These are phyloP conservation scores for Empis stercorea DNA, from an alignment of 2,888 invertebrate genomes.

Conservation along the genomic window DNA sequence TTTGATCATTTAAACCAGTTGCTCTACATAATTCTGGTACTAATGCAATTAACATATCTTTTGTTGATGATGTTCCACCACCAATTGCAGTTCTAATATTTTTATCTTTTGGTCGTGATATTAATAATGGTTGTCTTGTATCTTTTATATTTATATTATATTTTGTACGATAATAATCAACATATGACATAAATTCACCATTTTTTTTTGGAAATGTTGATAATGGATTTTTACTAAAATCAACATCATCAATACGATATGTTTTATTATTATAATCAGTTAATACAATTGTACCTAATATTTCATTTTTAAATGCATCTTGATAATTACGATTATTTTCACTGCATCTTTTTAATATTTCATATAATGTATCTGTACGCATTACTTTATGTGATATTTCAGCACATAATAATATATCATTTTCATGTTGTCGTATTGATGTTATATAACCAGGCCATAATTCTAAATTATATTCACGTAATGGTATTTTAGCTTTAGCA, in stretches of 20 bases:
- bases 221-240: slow-evolving; percentile 45
- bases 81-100: slow-evolving; percentile 64
- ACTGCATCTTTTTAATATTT: slow-evolving; percentile 44
- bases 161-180: slow-evolving; percentile 53
- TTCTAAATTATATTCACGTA: slow-evolving; percentile 50
- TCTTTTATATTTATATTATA: slow-evolving; percentile 55
- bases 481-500: slow-evolving; percentile 48
- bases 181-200: slow-evolving; percentile 40
- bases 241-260: slow-evolving; percentile 56
- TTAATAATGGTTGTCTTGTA: slow-evolving; percentile 60
- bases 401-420: slow-evolving; percentile 56
- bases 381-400: slow-evolving; percentile 78
- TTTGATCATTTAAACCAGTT: slow-evolving; percentile 64
- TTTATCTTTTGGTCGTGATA: slow-evolving; percentile 53
- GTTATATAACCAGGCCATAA: slow-evolving; percentile 80
- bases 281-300: slow-evolving; percentile 47
- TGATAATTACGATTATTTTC: slow-evolving; percentile 38
- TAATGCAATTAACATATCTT: slow-evolving; percentile 48
- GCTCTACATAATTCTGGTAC: slow-evolving; percentile 75
- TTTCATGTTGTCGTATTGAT: slow-evolving; percentile 71
- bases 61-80: slow-evolving; percentile 38
- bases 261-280: slow-evolving; percentile 62
- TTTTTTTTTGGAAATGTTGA: slow-evolving; percentile 48
- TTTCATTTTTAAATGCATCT: slow-evolving; percentile 39
- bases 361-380: slow-evolving; percentile 58